Conservation (phyloP, 2,113 vertebrate genomes). For the Ceyx margarethae region DNA sequence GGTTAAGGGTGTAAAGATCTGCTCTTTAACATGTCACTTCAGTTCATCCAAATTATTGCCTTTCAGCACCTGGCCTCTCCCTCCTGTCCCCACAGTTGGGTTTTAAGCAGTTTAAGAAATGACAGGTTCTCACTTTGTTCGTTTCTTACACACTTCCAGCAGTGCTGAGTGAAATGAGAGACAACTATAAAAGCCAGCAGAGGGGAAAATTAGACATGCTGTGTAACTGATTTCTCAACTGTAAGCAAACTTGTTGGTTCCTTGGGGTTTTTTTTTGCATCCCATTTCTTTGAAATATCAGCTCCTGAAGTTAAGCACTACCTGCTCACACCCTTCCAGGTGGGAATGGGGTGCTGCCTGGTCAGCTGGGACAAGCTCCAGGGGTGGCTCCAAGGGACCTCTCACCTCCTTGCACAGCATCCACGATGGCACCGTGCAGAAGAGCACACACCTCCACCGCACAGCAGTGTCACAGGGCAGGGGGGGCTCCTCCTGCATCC, state of each 20-base stretch:
- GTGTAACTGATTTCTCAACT: conserved; percentile 46
- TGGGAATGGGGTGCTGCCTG: neutral
- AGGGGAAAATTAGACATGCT: conserved; percentile 34
- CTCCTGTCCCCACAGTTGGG: neutral
- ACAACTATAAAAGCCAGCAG: conserved; percentile 20
- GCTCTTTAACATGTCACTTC: neutral
- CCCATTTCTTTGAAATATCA: neutral
- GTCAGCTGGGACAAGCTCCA: neutral
- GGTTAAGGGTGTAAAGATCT: neutral
- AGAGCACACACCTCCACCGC: neutral
- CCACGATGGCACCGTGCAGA: neutral
- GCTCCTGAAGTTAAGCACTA: neutral
- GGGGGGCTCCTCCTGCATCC: neutral
- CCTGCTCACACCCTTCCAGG: neutral
- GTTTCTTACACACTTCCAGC: conserved; percentile 23
- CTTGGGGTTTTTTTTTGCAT: too few species aligned
- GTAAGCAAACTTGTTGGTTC: neutral
- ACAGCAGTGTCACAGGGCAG: neutral
- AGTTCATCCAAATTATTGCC: neutral
- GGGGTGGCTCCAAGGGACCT: neutral
- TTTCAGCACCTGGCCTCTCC: neutral
- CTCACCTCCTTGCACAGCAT: neutral
- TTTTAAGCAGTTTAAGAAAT: conserved; percentile 11
- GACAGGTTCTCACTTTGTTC: neutral
- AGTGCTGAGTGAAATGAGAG: neutral